Percentiles rank a stretch among this genome's conserved stretches.
Conservation (phyloP, 2,797 vertebrate species). For the Margarornis squamiger region DNA sequence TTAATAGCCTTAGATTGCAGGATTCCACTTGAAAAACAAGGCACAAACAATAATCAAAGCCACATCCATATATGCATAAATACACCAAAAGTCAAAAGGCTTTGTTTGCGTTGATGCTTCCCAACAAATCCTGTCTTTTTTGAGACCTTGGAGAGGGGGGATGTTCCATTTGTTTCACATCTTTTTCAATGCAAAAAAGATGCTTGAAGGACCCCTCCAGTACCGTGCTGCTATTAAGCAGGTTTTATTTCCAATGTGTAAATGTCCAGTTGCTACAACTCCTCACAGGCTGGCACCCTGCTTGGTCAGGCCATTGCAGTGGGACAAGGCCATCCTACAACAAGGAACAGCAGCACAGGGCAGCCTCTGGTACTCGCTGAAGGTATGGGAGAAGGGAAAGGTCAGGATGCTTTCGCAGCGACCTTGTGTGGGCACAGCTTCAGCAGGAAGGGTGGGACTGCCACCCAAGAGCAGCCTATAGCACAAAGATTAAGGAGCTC, state of each 20-base stretch:
- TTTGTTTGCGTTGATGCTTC: not conserved
- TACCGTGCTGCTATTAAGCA: not conserved
- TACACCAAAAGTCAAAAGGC: not conserved
- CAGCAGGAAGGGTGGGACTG: not conserved
- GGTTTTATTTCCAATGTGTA: fast-evolving
- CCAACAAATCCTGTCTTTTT: not conserved
- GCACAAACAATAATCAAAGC: not conserved
- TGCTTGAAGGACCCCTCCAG: not conserved
- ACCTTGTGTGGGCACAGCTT: not conserved
- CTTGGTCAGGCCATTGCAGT: not conserved
- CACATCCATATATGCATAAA: not conserved
- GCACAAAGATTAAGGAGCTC: not conserved
- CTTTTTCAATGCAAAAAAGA: not conserved
- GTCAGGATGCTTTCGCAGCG: not conserved
- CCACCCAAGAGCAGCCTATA: not conserved
- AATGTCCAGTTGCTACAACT: not conserved
- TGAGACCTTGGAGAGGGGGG: not conserved
- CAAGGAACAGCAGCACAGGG: not conserved
- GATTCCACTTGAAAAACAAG: not conserved
- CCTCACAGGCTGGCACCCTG: not conserved
- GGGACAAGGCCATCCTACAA: not conserved
- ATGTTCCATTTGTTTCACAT: not conserved
- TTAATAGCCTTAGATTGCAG: not conserved
- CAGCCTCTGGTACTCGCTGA: not conserved
- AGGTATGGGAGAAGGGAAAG: not conserved